Conservation (phyloP, 2,113 vertebrate species). For the Lepisosteus oculatus region DNA sequence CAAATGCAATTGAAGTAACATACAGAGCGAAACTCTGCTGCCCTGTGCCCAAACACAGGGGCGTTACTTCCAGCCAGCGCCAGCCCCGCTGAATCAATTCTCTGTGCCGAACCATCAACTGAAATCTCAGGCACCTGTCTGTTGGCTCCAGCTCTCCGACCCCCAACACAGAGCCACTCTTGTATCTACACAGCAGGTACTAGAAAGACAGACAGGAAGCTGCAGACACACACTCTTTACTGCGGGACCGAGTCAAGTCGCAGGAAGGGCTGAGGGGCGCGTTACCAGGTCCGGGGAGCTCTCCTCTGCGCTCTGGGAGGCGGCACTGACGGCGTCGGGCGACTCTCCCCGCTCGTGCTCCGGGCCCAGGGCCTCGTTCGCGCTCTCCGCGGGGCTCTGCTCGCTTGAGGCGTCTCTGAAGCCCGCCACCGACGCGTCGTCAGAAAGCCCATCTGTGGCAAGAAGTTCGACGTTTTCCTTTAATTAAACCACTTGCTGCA, state of each 20-base stretch:
- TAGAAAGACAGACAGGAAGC: neutral
- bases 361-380: constrained; percentile 48
- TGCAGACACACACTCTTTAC: neutral
- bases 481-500: too few species aligned
- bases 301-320: constrained; percentile 86
- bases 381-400: constrained; percentile 67
- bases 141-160: neutral
- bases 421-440: constrained; percentile 75
- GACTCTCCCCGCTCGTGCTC: constrained; percentile 76
- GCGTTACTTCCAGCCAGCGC: too few species aligned
- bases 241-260: too few species aligned
- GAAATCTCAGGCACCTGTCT: too few species aligned
- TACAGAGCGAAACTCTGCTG: too few species aligned
- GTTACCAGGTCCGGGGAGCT: constrained; percentile 81
- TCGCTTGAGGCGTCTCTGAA: constrained; percentile 68
- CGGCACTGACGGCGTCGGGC: constrained; percentile 86
- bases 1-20: too few species aligned
- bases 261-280: neutral
- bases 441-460: constrained; percentile 34
- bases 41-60: too few species aligned
- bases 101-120: too few species aligned
- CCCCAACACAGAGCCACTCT: neutral
- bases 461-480: neutral
- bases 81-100: too few species aligned
- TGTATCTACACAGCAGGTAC: neutral